Evolutionary conservation across 2,888 invertebrate species (phyloP), one percentile per base, ranked within the genome.

Genomic region (Melinopterus prodromus): DNA sequence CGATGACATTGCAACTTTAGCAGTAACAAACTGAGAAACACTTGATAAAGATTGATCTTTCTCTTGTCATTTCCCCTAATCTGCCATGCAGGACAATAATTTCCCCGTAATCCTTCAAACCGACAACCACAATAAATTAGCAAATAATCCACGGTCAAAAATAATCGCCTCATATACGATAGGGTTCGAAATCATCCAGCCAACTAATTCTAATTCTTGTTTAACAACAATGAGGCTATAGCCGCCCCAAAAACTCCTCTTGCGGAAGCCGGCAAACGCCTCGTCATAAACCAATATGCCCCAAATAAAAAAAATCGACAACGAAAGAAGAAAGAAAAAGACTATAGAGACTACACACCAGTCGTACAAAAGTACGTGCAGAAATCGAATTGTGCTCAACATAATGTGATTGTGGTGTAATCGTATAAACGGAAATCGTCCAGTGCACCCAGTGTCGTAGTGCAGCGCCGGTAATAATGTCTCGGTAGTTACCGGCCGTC

Each of bases 331-430:
- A 70, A 38, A 69, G 36, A 38, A 70, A 69, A 74, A 74, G 26
- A 69, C 74, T 69, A 75, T 36, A 36, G 37, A 15, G 70, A 12
- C 36, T 76, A 76, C 15, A 53, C 69, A 26, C 26, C 26, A 26
- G 26, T 26, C 35, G 53, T 70, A 70, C 37, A 71, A 71, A 71
- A 35, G 71, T 79, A 37, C 77, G 82, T 81, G 84, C 83, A 85
- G 37, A 74, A 74, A 74, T 74, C 74, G 74, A 74, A 74, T 37
- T 74, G 35, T 71, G 36, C 71, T 87, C 85, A 83, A 85, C 85
- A 88, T 89, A 89, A 89, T 88, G 86, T 86, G 88, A 89, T 89
- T 89, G 88, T 86, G 88, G 88, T 88, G 74, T 88, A 89, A 89
- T 89, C 88, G 87, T 85, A 88, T 89, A 88, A 74, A 88, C 88